These are phyloP conservation scores for Sminthurinus signatus DNA, from an alignment of 1,140 invertebrate species.

Conservation along the genomic window DNA sequence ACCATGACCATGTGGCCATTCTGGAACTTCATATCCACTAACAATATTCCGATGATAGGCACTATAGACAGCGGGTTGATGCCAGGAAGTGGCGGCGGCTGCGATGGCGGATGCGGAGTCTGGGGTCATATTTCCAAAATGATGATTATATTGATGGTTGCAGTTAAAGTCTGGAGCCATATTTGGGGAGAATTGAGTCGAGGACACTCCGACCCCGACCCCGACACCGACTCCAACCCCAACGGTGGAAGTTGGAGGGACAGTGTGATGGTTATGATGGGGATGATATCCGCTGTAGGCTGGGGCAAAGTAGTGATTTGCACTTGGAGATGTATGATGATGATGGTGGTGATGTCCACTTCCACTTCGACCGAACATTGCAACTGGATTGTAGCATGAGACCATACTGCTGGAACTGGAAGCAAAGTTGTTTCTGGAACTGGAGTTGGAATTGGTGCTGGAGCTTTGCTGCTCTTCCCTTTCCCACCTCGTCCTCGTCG, in stretches of 20 bases:
- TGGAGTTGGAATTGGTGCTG: no score
- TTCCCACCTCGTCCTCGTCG: background rate
- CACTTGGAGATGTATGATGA: conserved; percentile 33
- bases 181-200: conserved; percentile 32
- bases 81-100: conserved; percentile 17
- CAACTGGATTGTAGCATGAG: conserved; percentile 36
- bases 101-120: conserved; percentile 23
- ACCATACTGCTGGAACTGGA: conserved; percentile 28
- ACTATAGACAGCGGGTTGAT: conserved; percentile 25
- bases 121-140: conserved; percentile 30
- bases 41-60: conserved; percentile 20
- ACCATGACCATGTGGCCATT: conserved; percentile 29
- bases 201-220: conserved; percentile 13
- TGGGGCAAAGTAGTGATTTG: conserved; percentile 37
- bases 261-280: conserved; percentile 31
- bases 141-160: conserved; percentile 32
- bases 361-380: conserved; percentile 38
- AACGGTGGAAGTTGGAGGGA: conserved; percentile 7
- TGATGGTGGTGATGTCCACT: conserved; percentile 32
- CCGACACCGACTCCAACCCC: no score
- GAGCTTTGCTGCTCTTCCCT: no score
- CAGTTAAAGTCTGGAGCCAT: conserved; percentile 32
- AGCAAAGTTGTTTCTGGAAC: no score
- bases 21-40: conserved; percentile 32
- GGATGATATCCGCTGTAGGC: conserved; percentile 27